Conservation (phyloP, 1,140 invertebrate genomes). For the Heliconius hewitsoni region DNA sequence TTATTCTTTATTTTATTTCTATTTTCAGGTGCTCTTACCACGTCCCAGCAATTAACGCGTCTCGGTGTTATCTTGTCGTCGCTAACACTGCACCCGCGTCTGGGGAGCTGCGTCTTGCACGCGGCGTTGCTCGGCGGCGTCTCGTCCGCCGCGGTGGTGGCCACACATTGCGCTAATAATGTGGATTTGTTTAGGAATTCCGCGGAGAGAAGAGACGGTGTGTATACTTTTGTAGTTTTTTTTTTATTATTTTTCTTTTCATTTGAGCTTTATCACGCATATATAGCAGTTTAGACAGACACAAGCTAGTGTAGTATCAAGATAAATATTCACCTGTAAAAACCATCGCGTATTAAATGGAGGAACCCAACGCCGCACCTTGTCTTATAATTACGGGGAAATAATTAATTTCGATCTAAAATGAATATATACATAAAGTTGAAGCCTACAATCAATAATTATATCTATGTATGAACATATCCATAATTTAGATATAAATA, state of each 20-base stretch:
- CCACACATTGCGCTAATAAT: conserved; percentile 57
- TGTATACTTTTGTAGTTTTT: background rate
- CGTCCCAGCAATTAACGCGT: conserved; percentile 80
- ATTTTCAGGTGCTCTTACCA: conserved; percentile 77
- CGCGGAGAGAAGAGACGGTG: conserved; percentile 59
- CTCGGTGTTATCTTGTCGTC: conserved; percentile 81
- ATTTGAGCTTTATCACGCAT: too few species aligned
- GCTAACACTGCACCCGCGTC: conserved; percentile 81
- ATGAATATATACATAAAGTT: too few species aligned
- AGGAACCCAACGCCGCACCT: too few species aligned
- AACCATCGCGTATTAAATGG: too few species aligned
- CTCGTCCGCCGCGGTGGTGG: conserved; percentile 41
- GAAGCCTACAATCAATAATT: too few species aligned
- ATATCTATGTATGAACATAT: background rate
- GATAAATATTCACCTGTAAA: too few species aligned
- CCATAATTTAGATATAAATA: background rate
- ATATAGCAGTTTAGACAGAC: too few species aligned
- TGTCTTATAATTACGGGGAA: too few species aligned
- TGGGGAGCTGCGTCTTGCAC: conserved; percentile 82
- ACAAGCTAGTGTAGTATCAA: too few species aligned
- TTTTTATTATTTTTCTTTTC: background rate
- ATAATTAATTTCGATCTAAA: too few species aligned
- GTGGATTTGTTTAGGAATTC: conserved; percentile 62
- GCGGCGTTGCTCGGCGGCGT: conserved; percentile 44
- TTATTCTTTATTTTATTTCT: too few species aligned